phyloP scores from a whole-genome alignment of 2,113 vertebrate species.

The Actinemys pallida region DNA sequence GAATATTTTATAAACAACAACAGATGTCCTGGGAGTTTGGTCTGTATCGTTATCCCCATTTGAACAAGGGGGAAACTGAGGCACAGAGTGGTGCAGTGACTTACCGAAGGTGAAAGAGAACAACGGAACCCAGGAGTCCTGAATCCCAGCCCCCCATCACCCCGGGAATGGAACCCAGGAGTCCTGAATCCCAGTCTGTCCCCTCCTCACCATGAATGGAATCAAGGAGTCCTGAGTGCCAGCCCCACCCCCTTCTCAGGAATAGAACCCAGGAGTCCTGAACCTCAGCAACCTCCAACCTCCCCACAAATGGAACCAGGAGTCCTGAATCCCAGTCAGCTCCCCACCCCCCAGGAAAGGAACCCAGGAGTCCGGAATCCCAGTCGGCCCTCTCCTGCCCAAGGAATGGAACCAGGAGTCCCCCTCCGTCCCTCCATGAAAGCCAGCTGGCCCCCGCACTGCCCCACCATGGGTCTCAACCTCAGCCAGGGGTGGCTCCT shows the following conservation, averaged over 20 bases:
- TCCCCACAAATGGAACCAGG: too few relatives aligned
- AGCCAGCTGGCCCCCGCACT: not conserved
- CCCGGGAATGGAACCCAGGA: too few relatives aligned
- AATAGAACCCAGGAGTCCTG: too few relatives aligned
- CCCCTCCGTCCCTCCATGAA: not conserved
- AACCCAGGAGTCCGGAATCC: not conserved
- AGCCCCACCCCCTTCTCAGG: too few relatives aligned
- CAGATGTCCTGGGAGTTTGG: accelerated
- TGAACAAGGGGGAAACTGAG: not conserved
- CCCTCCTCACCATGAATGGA: not conserved
- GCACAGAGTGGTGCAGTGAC: not conserved
- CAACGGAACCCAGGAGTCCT: not conserved
- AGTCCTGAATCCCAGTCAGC: too few relatives aligned
- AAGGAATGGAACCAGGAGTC: not conserved
- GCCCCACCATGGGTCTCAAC: not conserved
- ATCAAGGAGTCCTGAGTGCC: not conserved
- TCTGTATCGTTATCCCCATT: not conserved
- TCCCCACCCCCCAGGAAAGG: too few relatives aligned
- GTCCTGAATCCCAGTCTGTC: too few relatives aligned
- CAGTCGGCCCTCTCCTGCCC: not conserved
- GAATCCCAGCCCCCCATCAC: not conserved
- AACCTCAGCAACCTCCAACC: too few relatives aligned
- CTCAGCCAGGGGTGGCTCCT: not conserved
- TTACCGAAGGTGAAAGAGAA: not conserved
- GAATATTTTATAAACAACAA: not conserved